Evolutionary conservation across 2,113 vertebrate species (phyloP), one percentile per base, ranked within the genome.

Genomic region (Prochilodus magdalenae): DNA sequence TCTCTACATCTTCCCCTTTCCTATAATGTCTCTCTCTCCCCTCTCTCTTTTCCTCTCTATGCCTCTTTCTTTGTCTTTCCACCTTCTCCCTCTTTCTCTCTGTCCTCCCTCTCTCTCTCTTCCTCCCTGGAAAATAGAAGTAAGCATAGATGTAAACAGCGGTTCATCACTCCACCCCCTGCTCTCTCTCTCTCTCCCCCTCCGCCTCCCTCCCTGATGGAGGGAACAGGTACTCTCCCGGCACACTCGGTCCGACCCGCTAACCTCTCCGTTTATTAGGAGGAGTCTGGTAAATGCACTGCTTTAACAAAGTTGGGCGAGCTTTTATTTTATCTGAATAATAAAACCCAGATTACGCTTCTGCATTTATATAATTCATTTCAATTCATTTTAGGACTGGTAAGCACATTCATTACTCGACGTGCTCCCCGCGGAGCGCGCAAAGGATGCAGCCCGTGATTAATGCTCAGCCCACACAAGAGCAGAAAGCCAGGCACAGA

Each of bases 391-490:
- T 83, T 74, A 81, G 74, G 60, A 30, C 24, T 70, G 77, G 69
- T 86, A 73, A 70, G 83, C 75, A 80, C 66, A 83, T 86, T 81
- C 78, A 81, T 86, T 86, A 86, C 82, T 86, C 36, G 51, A 53
- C 26, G 55, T 1, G 70, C 51, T 83, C 81, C 85, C 85, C 59
- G 79, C 57, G 79, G 85, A 83, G 71, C 44, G 13, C 33, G 74
- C 65, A 53, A 83, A 73, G 69, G 81, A 76, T 83, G 82, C 74
- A 73, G 73, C 74, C 36, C 71, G 57, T 87, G 86, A 87, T 87
- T 85, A 85, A 87, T 83, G 83, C 73, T 83, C 79, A 73, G 86
- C 83, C 79, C 86, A 85, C 84, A 81, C 77, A 85, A 85, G 81
- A 85, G 80, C 81, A 83, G 59, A 75, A 83, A 80, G 80, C 77